Evolutionary conservation across 30 jellyfish, hydroid and myxozoan genomes (phyloP), one percentile per base, ranked within the genome.

Genomic region (Pseudorhiza aurosa): DNA sequence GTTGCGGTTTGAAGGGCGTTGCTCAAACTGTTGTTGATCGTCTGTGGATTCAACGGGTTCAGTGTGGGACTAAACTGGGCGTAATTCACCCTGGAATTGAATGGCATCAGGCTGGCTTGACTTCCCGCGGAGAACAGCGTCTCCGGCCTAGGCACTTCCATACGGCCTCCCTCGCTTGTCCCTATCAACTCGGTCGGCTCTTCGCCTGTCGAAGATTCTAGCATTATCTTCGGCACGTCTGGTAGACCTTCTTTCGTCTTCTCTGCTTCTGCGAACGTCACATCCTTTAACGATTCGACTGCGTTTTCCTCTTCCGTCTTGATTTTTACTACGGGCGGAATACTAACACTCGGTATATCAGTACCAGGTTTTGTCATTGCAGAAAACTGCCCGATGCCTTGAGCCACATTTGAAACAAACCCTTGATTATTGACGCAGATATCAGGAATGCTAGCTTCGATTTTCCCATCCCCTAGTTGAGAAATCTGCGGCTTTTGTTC

Each of bases 31-130:
- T 85, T 84, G 72, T 84, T 79, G 27, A 92, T 49, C n/a, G 75
- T 70, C 56, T 85, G 96, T 1, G 96, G 95, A 26, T 72, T 72
- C 11, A 92, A 49, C 17, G 91, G 63, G 25, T 81, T 68, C 36
- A 92, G 46, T 3, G 96, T 92, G 4, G 98, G 98, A 63, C 96
- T 92, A 42, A 58, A 73, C 68, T 92, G 98, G 36, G 91, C 84
- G 42, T 26, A 80, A 30, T 45, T 80, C 9, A 49, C 67, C 10
- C 91, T 50, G 4, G 91, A 30, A 49, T 60, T 80, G 69, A 80
- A 80, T 2, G 91, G 91, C 19, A 70, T 19, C 28, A 80, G 72
- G 9, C 91, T 70, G n/a, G 81, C 77, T 65, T 70, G 81, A 42
- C 53, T 65, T 17, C 91, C 91, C 6, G 43, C 37, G 2, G 91